These are phyloP conservation scores for Hyaena hyaena DNA, from an alignment of 2,113 vertebrate genomes.

Conservation along the genomic window DNA sequence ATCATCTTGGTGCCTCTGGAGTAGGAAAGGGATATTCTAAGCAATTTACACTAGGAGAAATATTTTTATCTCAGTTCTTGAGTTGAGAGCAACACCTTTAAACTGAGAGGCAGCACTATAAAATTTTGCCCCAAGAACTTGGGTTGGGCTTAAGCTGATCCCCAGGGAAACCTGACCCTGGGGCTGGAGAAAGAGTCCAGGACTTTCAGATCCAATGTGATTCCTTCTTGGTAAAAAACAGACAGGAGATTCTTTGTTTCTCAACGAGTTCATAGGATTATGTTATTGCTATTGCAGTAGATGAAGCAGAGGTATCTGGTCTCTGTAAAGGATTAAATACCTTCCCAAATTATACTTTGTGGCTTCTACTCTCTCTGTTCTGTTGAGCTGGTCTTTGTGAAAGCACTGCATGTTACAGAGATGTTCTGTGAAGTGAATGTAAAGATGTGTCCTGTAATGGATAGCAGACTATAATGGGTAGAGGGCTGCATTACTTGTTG, in stretches of 20 bases:
- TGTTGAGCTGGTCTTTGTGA: not conserved
- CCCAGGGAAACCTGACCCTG: not conserved
- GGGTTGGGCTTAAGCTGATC: not conserved
- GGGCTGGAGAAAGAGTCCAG: not conserved
- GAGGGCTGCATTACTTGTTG: not conserved
- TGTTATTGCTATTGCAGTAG: not conserved
- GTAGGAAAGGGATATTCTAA: constrained; percentile 11
- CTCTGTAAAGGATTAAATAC: constrained; percentile 37
- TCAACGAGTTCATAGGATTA: not conserved
- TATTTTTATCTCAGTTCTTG: constrained; percentile 69
- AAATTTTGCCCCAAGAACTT: constrained; percentile 41
- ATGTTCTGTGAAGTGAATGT: not conserved
- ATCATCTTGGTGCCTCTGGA: constrained; percentile 14
- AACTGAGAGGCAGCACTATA: constrained; percentile 58
- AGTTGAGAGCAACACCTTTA: constrained; percentile 54
- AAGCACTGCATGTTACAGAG: constrained; percentile 19
- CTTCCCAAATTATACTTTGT: not conserved
- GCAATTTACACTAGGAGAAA: constrained; percentile 33
- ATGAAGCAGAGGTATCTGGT: not conserved
- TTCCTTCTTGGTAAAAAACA: not conserved
- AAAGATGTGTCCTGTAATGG: not conserved
- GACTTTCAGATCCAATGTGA: not conserved
- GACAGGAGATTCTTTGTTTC: constrained; percentile 19
- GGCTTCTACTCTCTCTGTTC: not conserved
- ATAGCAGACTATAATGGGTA: not conserved